Evolutionary conservation across 1,140 invertebrate genomes (phyloP), one percentile per base, ranked within the genome.

Genomic region (Drosophila insularis): DNA sequence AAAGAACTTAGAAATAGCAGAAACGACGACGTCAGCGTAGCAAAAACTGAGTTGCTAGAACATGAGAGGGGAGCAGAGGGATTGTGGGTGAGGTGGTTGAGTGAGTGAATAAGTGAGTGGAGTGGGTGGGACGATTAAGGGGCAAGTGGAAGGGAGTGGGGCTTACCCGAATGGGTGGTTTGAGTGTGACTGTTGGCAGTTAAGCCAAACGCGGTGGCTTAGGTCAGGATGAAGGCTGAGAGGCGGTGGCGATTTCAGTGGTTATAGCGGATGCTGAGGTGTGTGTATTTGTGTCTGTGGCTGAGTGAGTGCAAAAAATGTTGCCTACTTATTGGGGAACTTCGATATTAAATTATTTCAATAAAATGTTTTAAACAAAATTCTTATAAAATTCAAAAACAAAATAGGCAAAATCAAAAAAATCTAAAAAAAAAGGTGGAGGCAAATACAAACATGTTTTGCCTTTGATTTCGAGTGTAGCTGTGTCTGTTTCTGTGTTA

Each of bases 1-100:
- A 87, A 82, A 77, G 50, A 82, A 81, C 79, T 86, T 86, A 86
- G 82, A 68, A 86, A 87, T 78, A 87, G 77, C 78, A 80, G 78
- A 66, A 68, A 56, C 64, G 35, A 60, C 81, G 63, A 32, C 56
- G 62, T 65, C 74, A 75, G 63, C 61, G 69, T 62, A 68, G 69
- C 58, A 59, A 69, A 66, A 59, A 21, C 2, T 21, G 43, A 50
- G 43, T 50, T 21, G 37, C 59, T 32, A 67, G 63, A 40, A 68
- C 39, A 62, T 39, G 21, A 14, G 37, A 19, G 21, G 27, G 46
- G 53, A 19, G 65, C 4, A 53, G 43, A 58, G 59, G 54, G 14
- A 40, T 21, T 10, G 27, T 39, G 60, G n/a, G 40, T 40, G 66
- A 8, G 53, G 27, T 37, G 43, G 70, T 3, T 40, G 46, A 39